Percentiles rank a stretch among this genome's conserved stretches.
These are phyloP conservation scores for Odontamblyopus rebecca DNA, from an alignment of 2,797 vertebrate species.

Conservation along the genomic window DNA sequence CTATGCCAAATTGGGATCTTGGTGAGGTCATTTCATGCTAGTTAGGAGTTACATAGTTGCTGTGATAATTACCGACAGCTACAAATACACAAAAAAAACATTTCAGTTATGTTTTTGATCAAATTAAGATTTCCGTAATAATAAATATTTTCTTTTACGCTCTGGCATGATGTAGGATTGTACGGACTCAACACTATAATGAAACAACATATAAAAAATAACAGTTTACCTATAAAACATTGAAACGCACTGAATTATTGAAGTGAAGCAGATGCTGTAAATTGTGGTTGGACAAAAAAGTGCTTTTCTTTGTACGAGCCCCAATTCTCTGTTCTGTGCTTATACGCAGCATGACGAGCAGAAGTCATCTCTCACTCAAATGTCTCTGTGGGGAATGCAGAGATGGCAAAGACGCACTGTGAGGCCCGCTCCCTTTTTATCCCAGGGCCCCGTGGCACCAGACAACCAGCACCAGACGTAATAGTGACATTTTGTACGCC, in stretches of 20 bases:
- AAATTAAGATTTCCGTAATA: neutral
- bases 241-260: constrained; percentile 89
- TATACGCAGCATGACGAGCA: constrained; percentile 87
- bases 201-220: constrained; percentile 43
- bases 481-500: constrained; percentile 85
- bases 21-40: neutral
- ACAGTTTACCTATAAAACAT: constrained; percentile 90
- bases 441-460: constrained; percentile 77
- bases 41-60: neutral
- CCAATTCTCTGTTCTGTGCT: constrained; percentile 83
- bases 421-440: constrained; percentile 78
- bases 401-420: constrained; percentile 84
- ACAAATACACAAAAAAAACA: neutral
- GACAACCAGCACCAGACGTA: constrained; percentile 76
- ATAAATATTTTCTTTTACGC: neutral
- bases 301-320: constrained; percentile 79
- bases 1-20: neutral
- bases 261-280: constrained; percentile 82
- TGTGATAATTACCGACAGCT: neutral
- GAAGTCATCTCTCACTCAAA: constrained; percentile 90
- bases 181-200: neutral
- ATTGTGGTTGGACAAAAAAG: constrained; percentile 76
- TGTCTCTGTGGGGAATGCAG: constrained; percentile 85
- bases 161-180: neutral
- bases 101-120: no score